Percentiles rank a stretch among this genome's conserved stretches.
These are phyloP conservation scores for Itoplectis maculator DNA, from an alignment of 2,888 invertebrate genomes.

Conservation along the genomic window DNA sequence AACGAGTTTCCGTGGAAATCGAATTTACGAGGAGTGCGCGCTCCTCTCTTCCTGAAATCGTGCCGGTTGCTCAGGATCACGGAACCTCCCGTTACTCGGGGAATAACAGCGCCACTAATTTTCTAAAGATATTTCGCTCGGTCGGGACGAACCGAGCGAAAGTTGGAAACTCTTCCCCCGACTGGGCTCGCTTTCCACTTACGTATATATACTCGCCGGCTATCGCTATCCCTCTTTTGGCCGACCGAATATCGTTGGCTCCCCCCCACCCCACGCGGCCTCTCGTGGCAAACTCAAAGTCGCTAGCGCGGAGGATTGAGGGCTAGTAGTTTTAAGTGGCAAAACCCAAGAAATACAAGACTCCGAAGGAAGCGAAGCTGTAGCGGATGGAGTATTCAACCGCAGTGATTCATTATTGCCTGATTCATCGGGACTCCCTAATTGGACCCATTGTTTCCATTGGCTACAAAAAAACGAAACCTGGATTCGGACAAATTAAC, in stretches of 20 bases:
- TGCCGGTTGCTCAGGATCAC: constrained; percentile 30
- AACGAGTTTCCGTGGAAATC: constrained; percentile 66
- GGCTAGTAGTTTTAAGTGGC: constrained; percentile 49
- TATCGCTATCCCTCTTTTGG: constrained; percentile 7
- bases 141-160: constrained; percentile 34
- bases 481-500: constrained; percentile 32
- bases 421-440: constrained; percentile 57
- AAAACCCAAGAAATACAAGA: constrained; percentile 48
- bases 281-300: constrained; percentile 46
- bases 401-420: constrained; percentile 54
- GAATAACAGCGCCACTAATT: constrained; percentile 65
- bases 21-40: constrained; percentile 61
- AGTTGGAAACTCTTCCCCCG: constrained; percentile 38
- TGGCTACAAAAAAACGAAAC: constrained; percentile 16
- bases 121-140: constrained; percentile 65
- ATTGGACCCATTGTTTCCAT: constrained; percentile 58
- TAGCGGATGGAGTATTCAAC: constrained; percentile 25
- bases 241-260: constrained; percentile 49
- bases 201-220: constrained; percentile 3
- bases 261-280: no score
- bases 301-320: constrained; percentile 15
- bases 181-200: constrained; percentile 9
- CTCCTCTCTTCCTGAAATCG: constrained; percentile 55
- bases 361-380: background rate
- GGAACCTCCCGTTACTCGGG: constrained; percentile 39